Base-by-base conservation (phyloP, 2,888 invertebrate species). In the Synanthedon vespiformis region DNA sequence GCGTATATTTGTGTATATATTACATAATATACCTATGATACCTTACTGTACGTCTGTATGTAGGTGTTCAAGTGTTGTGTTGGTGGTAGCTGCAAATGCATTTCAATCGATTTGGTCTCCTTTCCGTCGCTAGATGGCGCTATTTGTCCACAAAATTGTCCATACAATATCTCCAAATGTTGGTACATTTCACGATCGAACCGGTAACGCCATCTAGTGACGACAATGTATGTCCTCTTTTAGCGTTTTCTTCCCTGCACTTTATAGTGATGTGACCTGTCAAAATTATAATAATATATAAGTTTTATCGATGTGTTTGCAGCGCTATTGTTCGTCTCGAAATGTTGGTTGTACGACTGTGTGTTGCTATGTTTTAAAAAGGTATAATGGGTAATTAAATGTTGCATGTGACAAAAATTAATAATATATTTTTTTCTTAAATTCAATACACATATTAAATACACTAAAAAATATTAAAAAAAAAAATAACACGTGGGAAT, bases 341-440 rank as follows among this genome's bases (percentile, higher is more conserved):
- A 70, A 74, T 80, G 77, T 81, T 77, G 75, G 74, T 78, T 84
- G 82, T 80, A 74, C 79, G 81, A 83, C 83, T 86, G 84, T 77
- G 72, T 85, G 81, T 83, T 81, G 68, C 69, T 60, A 76, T 79
- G 74, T 80, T 74, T 22, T 22, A 40, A 34, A n/a, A 27, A 65
- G 70, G 68, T 71, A 77, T 80, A 80, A 81, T 84, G 83, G 74
- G 72, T 73, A 74, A 75, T 65, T 70, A 70, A 34, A 70, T 79
- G 77, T 74, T 84, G 83, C 67, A 67, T 70, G 70, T 66, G 57
- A 64, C 63, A 64, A 65, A 61, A 49, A 14, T 22, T 22, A 22
- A 5, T 18, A 18, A 18, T 18, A 3, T 22, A 22, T 5, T 12
- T 48, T 18, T 22, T 6, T n/a, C n/a, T n/a, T n/a, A n/a, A n/a